A percentile compares a stretch with the other conserved stretches of the same genome.
Evolutionary conservation across 2,113 vertebrate genomes (phyloP).

Genomic region (Heloderma charlesbogerti): DNA sequence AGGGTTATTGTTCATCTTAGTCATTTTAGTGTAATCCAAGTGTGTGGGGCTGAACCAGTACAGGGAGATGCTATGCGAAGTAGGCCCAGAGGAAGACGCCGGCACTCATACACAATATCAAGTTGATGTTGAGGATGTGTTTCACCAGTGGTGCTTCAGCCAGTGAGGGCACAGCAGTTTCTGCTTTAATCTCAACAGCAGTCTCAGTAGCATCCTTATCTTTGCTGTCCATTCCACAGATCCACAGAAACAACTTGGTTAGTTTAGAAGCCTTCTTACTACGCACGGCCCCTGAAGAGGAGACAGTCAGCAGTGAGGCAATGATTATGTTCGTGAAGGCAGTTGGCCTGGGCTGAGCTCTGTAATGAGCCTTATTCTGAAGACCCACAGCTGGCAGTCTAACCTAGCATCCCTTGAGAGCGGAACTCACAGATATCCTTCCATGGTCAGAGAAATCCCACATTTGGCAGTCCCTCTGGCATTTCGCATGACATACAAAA

Average conservation of each 20-base stretch:
- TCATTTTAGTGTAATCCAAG: constrained; percentile 29
- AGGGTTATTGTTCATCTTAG: constrained; percentile 37
- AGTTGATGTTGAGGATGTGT: constrained; percentile 83
- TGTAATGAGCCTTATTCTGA: no score
- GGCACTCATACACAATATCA: constrained; percentile 83
- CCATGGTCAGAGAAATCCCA: background rate
- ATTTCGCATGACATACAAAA: background rate
- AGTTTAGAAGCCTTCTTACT: constrained; percentile 72
- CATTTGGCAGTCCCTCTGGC: background rate
- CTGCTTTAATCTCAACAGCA: rapidly evolving
- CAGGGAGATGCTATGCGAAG: constrained; percentile 79
- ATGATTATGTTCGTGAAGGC: background rate
- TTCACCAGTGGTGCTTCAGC: constrained; percentile 80
- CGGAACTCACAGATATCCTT: background rate
- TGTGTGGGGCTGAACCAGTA: background rate
- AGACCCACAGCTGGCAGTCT: background rate
- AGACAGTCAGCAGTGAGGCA: background rate
- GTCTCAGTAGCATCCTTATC: background rate
- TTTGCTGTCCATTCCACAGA: constrained; percentile 89
- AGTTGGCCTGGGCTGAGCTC: no score
- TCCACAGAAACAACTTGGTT: constrained; percentile 82
- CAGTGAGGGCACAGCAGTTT: constrained; percentile 56
- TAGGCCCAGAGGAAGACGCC: constrained; percentile 89
- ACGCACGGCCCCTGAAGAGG: constrained; percentile 25
- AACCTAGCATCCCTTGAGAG: background rate